Evolutionary conservation across 30 jellyfish, hydroid and myxozoan genomes (phyloP), one percentile per base, ranked within the genome.

Genomic region (Cassiopea andromeda): DNA sequence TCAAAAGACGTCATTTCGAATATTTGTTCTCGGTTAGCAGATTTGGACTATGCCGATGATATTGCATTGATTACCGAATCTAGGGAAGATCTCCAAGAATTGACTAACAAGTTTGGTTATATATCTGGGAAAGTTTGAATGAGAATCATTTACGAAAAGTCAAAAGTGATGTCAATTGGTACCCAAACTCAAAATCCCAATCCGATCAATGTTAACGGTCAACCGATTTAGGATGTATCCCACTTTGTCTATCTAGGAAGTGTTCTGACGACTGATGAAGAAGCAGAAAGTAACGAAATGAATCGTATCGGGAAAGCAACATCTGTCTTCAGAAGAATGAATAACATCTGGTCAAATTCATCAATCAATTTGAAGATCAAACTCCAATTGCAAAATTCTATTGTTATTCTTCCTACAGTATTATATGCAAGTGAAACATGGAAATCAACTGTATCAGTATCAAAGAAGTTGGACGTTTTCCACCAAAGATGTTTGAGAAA

Each of bases 361-460:
- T 38, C 18, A 18, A 75, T 75, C 68, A 17, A 44, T 15, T 16
- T 49, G 67, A 4, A 57, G 7, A 43, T 75, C 7, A 75, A 75
- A 27, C 18, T 75, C 69, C 69, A 59, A 17, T 59, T 75, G 69
- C 46, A 44, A 1, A 38, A 75, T 59, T 44, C 84, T 44, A 75
- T 75, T 45, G 84, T n/a, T n/a, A n/a, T 75, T 15, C 69, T 75
- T 17, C 69, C 84, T 43, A 75, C 84, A 47, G 84, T 46, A 15
- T 43, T 75, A 1, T 75, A 75, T 47, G 84, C 84, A 45, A 17
- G 69, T 16, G 84, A 75, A 75, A 79, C 88, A 18, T 48, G 88
- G 88, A 58, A 38, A 79, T n/a, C n/a, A 59, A 48, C 74, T 38
- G 4, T 8, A 8, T 7, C 75, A 77, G 46, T 27, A 58, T 16